These are phyloP conservation scores for Agrochola macilenta DNA, from an alignment of 2,888 invertebrate genomes.

Conservation along the genomic window DNA sequence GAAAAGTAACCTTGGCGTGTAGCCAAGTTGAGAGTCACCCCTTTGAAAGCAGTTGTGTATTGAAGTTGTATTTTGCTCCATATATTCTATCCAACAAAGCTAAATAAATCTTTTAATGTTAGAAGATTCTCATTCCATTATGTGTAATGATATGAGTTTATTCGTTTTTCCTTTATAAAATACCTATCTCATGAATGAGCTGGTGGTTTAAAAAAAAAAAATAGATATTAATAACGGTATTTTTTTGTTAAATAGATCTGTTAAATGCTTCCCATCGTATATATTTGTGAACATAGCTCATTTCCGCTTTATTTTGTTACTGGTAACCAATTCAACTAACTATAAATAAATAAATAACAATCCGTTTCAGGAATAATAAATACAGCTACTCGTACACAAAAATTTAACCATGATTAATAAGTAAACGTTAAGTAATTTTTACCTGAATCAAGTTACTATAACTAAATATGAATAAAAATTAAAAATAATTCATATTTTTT, in stretches of 20 bases:
- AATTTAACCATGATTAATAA: too few species aligned
- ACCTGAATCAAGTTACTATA: too few species aligned
- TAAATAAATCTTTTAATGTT: not conserved
- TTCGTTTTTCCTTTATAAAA: not conserved
- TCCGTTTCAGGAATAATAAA: not conserved
- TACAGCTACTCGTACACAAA: too few species aligned
- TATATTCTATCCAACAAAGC: not conserved
- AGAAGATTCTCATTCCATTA: not conserved
- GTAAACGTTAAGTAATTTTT: too few species aligned
- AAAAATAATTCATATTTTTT: too few species aligned
- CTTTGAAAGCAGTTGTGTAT: constrained; percentile 25
- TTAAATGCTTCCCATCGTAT: too few species aligned
- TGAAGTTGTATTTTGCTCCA: not conserved
- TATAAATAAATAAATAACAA: not conserved
- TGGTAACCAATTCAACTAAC: too few species aligned
- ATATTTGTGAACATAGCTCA: too few species aligned
- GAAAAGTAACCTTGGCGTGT: constrained; percentile 44
- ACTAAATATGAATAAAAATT: too few species aligned
- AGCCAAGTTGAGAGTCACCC: constrained; percentile 41
- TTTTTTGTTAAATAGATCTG: too few species aligned
- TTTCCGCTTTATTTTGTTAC: too few species aligned
- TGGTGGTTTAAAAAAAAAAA: not conserved
- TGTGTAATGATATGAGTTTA: not conserved
- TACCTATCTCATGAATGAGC: not conserved
- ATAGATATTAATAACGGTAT: too few species aligned